Percentiles rank a stretch among this genome's conserved stretches.
These are phyloP conservation scores for Antheraea yamamai DNA, from an alignment of 2,888 invertebrate species.

Conservation along the genomic window DNA sequence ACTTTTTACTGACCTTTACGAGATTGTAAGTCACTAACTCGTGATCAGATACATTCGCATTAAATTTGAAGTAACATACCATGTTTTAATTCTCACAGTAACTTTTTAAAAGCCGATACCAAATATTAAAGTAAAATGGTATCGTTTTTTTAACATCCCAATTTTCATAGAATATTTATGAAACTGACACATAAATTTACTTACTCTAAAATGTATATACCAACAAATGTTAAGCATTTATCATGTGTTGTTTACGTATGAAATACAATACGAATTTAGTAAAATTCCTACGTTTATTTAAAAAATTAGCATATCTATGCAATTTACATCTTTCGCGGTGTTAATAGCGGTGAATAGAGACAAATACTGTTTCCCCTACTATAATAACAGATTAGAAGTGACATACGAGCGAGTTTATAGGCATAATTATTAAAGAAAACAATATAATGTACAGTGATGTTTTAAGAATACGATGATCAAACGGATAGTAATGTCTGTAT, in stretches of 20 bases:
- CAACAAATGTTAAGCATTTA: constrained; percentile 8
- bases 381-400: constrained; percentile 1
- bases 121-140: neutral
- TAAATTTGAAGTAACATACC: neutral
- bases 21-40: too few relatives aligned
- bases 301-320: constrained; percentile 38
- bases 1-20: too few relatives aligned
- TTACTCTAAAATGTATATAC: constrained; percentile 1
- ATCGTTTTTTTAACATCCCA: neutral
- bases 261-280: constrained; percentile 18
- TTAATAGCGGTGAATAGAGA: constrained; percentile 23
- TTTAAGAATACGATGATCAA: neutral
- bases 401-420: neutral
- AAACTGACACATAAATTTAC: neutral
- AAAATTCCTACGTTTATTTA: constrained; percentile 35
- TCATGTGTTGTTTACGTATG: constrained; percentile 16
- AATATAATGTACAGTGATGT: neutral
- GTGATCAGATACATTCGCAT: too few relatives aligned
- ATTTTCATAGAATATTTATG: neutral
- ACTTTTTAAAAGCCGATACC: neutral
- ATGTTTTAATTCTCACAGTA: neutral
- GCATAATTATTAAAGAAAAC: too few relatives aligned
- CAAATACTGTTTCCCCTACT: constrained; percentile 15
- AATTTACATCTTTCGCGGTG: constrained; percentile 29
- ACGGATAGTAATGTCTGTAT: neutral